Evolutionary conservation across 2,797 vertebrate species (phyloP), one percentile per base, ranked within the genome.

Genomic region (Glossophaga mutica): DNA sequence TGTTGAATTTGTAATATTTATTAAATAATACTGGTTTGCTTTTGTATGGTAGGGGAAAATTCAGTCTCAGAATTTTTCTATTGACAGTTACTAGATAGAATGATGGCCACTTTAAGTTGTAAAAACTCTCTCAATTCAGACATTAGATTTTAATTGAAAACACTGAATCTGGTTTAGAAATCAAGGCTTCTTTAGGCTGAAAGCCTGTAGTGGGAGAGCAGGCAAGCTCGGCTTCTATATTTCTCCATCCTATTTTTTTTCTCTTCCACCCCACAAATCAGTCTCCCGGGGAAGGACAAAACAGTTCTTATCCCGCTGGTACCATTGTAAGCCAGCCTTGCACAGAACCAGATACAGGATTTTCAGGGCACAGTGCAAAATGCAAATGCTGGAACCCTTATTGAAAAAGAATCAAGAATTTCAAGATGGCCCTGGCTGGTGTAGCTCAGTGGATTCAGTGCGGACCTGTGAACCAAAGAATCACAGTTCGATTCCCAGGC

Each of bases 131-230:
- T 93, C 48, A 44, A 46, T 70, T 92, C 70, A 65, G n/a, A 89
- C 50, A 71, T 79, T 48, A 37, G 39, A 91, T 79, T 89, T 96
- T 74, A 93, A 93, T 50, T 50, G 65, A 83, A 96, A 95, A n/a
- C 65, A 50, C 37, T 74, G 55, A 62, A 73, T 95, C 81, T 88
- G 46, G 62, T 91, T 42, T 78, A 59, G 12, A 89, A 76, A 46
- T 59, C 42, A 37, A 76, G 6, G 5, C 22, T 71, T 44, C 79
- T 77, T 81, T 44, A 79, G 84, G 19, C 78, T 50, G 37, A 93
- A 87, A 85, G 21, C 11, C 42, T 44, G 3, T 10, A 48, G 52
- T 55, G 21, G 19, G 22, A 79, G 59, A 92, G 62, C 32, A 91
- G 55, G 44, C 78, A 37, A 10, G 55, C 55, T 57, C 22, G 2